Conservation (phyloP, 2,888 invertebrate species). For the Escarpia spicata region DNA sequence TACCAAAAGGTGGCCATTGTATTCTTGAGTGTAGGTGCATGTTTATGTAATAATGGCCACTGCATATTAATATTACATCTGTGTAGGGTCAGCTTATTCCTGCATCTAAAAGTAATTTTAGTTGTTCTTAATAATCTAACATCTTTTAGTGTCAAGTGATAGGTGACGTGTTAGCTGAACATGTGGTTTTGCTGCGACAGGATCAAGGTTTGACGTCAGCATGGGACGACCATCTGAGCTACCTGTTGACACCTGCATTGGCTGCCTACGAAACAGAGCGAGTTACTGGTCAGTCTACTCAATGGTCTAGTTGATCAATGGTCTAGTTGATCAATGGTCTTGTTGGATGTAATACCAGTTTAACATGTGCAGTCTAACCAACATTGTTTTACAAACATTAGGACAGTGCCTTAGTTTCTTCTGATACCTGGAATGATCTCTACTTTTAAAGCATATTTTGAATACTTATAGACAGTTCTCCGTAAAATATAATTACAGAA, state of each 20-base stretch:
- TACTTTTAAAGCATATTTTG: neutral
- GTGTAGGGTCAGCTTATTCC: neutral
- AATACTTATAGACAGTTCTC: neutral
- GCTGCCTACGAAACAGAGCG: slow-evolving; percentile 64
- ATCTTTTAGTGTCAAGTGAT: neutral
- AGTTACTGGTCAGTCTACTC: slow-evolving; percentile 55
- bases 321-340: neutral
- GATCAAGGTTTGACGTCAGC: slow-evolving; percentile 60
- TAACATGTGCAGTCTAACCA: neutral
- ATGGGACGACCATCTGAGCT: slow-evolving; percentile 65
- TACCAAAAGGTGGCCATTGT: neutral
- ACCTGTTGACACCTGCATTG: slow-evolving; percentile 62
- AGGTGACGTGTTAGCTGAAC: neutral
- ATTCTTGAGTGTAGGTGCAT: neutral
- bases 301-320: neutral
- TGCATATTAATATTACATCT: neutral
- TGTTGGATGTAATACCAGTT: neutral
- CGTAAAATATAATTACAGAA: too few relatives aligned
- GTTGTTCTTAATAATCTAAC: neutral
- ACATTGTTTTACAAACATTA: neutral
- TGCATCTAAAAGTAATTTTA: neutral
- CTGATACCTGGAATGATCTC: too few relatives aligned
- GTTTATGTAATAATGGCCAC: neutral
- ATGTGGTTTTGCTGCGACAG: slow-evolving; percentile 42
- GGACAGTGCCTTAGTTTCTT: neutral